Percentiles rank a stretch among this genome's conserved stretches.
phyloP scores from a whole-genome alignment of 1,140 invertebrate species.

The Euura lappo region DNA sequence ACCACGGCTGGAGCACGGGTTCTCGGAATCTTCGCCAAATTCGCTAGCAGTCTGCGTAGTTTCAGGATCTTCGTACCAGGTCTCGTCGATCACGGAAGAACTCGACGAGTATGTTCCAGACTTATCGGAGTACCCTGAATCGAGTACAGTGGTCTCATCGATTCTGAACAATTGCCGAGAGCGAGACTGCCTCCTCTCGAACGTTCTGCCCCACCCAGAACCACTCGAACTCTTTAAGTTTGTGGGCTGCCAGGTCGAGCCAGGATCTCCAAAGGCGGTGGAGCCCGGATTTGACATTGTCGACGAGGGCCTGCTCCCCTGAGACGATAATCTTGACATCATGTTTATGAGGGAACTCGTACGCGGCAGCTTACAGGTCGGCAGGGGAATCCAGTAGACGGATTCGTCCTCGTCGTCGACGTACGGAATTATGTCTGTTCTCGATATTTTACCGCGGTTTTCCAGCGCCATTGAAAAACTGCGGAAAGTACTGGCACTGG shows the following conservation, averaged over 20 bases:
- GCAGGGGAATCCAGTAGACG: conserved; percentile 36
- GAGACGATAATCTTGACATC: conserved; percentile 2
- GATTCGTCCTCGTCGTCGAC: conserved; percentile 13
- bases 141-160: conserved; percentile 29
- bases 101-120: not conserved
- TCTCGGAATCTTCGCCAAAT: not conserved
- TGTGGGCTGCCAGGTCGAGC: no score
- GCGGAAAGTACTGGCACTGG: not conserved
- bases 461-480: not conserved
- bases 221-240: no score
- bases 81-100: not conserved
- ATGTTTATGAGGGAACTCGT: conserved; percentile 34
- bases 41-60: conserved; percentile 15
- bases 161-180: conserved; percentile 24
- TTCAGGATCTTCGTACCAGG: conserved; percentile 13
- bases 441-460: not conserved
- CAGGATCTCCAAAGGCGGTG: not conserved
- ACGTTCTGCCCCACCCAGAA: not conserved
- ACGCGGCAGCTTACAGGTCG: conserved; percentile 24
- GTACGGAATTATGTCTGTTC: not conserved
- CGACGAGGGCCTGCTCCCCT: conserved; percentile 34
- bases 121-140: conserved; percentile 29
- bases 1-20: no score
- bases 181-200: not conserved
- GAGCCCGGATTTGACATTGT: not conserved